Evolutionary conservation across 2,797 vertebrate species (phyloP).

Genomic region (Eutrigla gurnardus): DNA sequence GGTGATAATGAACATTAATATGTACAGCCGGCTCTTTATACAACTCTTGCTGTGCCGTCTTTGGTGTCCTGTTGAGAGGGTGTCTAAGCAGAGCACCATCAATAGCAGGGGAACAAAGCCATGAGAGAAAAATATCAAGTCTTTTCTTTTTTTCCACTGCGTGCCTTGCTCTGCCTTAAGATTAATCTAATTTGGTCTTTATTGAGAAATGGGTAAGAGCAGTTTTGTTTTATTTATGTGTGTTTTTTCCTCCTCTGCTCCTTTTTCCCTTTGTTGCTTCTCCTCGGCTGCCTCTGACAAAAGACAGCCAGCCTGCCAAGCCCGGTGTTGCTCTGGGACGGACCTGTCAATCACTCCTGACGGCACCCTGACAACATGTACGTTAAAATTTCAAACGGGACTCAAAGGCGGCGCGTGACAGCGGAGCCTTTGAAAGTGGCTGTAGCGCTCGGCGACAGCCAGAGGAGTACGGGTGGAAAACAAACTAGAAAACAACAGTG

Average conservation of each 20-base stretch:
- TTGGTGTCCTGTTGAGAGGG: constrained; percentile 77
- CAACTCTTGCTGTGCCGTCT: constrained; percentile 69
- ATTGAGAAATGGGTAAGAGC: constrained; percentile 85
- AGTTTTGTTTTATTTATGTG: constrained; percentile 89
- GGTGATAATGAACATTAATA: constrained; percentile 77
- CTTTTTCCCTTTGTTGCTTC: constrained; percentile 84
- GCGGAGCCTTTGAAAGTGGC: constrained; percentile 88
- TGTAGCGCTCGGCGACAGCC: constrained; percentile 87
- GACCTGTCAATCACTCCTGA: constrained; percentile 89
- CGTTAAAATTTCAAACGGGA: constrained; percentile 89
- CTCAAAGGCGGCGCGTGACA: constrained; percentile 88
- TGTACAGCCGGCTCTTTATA: constrained; percentile 69
- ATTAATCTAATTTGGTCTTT: constrained; percentile 87
- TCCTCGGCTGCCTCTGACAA: constrained; percentile 87
- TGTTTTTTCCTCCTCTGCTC: constrained; percentile 82
- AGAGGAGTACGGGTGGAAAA: constrained; percentile 85
- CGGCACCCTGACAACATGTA: constrained; percentile 89
- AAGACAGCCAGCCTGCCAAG: constrained; percentile 88
- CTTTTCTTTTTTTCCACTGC: constrained; percentile 77
- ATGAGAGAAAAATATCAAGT: constrained; percentile 77
- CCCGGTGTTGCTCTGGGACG: constrained; percentile 87
- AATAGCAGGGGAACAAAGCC: constrained; percentile 74
- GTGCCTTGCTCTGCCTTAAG: constrained; percentile 74
- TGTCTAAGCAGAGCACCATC: constrained; percentile 68
- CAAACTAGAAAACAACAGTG: constrained; percentile 88